A percentile compares a stretch with the other conserved stretches of the same genome.
Conservation (phyloP, 1,140 invertebrate species). For the Ectropis grisescens region DNA sequence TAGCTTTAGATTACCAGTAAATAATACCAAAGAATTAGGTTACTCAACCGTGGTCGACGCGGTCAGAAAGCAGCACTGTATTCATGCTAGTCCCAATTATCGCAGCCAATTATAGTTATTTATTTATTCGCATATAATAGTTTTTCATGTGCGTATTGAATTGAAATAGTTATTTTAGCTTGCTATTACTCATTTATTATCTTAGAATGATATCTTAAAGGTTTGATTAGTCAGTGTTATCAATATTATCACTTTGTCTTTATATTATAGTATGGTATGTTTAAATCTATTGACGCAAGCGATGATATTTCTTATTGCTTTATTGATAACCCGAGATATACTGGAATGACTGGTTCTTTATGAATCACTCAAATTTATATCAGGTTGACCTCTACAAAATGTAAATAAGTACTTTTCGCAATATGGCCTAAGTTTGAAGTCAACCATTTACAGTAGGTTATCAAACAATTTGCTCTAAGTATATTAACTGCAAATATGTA, state of each 20-base stretch:
- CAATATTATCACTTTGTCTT: slow-evolving; percentile 1
- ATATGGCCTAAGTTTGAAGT: no score
- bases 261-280: slow-evolving; percentile 1
- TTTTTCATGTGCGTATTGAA: slow-evolving; percentile 17
- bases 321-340: neutral
- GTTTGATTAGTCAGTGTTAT: slow-evolving; percentile 20
- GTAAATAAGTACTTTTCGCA: no score
- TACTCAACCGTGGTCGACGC: no score
- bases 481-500: no score
- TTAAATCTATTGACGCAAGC: slow-evolving; percentile 21
- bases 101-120: slow-evolving; percentile 35
- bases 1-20: slow-evolving; percentile 49
- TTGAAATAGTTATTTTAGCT: slow-evolving; percentile 17
- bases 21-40: slow-evolving; percentile 54
- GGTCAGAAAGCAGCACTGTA: slow-evolving; percentile 10
- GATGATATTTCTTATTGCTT: slow-evolving; percentile 7
- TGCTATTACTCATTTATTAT: slow-evolving; percentile 26
- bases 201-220: slow-evolving; percentile 18
- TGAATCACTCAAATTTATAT: no score
- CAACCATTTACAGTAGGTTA: no score
- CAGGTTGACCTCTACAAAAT: no score
- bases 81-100: slow-evolving; percentile 47
- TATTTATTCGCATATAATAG: slow-evolving; percentile 32
- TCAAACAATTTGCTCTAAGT: no score
- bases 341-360: no score